Evolutionary conservation across 2,113 vertebrate genomes (phyloP).

Genomic region (Psittacula cyanocephala): DNA sequence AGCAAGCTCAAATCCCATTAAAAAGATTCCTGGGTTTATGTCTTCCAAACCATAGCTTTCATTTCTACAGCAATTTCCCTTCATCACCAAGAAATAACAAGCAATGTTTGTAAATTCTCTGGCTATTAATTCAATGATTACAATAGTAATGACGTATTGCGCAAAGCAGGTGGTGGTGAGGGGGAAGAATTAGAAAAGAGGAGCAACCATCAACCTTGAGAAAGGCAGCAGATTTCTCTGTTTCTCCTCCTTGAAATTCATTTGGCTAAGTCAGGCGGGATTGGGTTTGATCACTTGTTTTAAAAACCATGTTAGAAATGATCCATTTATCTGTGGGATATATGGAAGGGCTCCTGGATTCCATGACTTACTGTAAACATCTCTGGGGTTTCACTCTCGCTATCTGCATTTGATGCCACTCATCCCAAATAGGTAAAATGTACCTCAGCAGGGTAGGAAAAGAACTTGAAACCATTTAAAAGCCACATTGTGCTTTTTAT

Average conservation of each 20-base stretch:
- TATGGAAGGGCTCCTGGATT: neutral
- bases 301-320: neutral
- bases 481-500: neutral
- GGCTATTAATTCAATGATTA: slow-evolving; percentile 34
- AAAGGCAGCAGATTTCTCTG: slow-evolving; percentile 18
- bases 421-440: neutral
- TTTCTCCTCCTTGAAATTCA: slow-evolving; percentile 10
- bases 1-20: slow-evolving; percentile 2
- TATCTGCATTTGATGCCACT: neutral
- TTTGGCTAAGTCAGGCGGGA: slow-evolving; percentile 25
- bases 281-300: neutral
- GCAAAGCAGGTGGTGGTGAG: neutral
- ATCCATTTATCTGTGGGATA: slow-evolving; percentile 17
- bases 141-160: neutral
- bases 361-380: neutral
- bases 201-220: neutral
- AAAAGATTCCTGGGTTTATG: slow-evolving; percentile 4
- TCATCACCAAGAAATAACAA: slow-evolving; percentile 29
- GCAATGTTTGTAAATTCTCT: slow-evolving; percentile 21
- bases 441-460: neutral
- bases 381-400: neutral
- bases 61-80: neutral
- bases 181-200: neutral
- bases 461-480: neutral
- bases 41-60: slow-evolving; percentile 2